Conservation (phyloP, 2,113 vertebrate genomes). For the Gobio gobio region DNA sequence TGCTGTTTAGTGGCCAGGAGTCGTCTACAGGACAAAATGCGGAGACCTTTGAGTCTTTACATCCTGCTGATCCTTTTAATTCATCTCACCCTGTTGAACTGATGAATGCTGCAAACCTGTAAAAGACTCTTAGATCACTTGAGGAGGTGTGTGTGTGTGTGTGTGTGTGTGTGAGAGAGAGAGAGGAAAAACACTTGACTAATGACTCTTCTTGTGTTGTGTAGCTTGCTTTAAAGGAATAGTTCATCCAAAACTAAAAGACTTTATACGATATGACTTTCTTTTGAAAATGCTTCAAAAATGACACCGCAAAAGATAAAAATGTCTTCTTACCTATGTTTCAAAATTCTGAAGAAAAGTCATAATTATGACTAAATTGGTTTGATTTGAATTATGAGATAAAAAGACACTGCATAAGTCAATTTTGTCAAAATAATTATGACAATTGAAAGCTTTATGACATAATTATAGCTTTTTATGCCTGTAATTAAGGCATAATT, state of each 20-base stretch:
- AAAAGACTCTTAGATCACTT: neutral
- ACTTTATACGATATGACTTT: too few species aligned
- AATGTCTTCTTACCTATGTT: too few species aligned
- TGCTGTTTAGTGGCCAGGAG: neutral
- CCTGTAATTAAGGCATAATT: too few species aligned
- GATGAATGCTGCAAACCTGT: slow-evolving; percentile 16
- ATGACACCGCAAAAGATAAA: neutral
- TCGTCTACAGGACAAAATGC: neutral
- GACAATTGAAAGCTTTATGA: too few species aligned
- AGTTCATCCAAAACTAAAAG: neutral
- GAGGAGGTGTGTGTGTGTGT: neutral
- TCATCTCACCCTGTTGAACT: slow-evolving; percentile 14
- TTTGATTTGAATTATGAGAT: too few species aligned
- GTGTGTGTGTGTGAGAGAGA: neutral
- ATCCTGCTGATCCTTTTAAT: slow-evolving; percentile 30
- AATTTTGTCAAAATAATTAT: too few species aligned
- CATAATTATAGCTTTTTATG: too few species aligned
- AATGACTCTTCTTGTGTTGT: neutral
- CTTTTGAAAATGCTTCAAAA: neutral
- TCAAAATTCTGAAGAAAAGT: too few species aligned
- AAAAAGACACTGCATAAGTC: too few species aligned
- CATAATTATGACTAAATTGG: too few species aligned
- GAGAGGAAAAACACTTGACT: neutral
- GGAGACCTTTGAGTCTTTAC: neutral
- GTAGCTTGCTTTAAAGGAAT: neutral